Evolutionary conservation across 2,113 vertebrate genomes (phyloP).

Genomic region (Tonatia bakeri): DNA sequence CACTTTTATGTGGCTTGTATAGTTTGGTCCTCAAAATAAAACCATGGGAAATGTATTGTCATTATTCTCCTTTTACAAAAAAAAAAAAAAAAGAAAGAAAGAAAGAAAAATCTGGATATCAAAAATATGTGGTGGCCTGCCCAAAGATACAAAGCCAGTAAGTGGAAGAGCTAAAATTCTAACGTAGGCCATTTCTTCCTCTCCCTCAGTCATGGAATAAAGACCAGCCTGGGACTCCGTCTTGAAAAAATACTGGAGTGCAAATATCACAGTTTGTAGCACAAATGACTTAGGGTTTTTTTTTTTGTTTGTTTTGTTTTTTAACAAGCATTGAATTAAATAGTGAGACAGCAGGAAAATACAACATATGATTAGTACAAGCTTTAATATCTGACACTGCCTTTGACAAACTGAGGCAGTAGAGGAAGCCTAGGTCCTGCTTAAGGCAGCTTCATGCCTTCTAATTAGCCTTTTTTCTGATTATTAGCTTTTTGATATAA

Average conservation of each 20-base stretch:
- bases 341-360: not conserved
- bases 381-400: not conserved
- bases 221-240: not conserved
- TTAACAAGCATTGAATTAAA: not conserved
- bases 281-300: not conserved
- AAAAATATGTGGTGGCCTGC: not conserved
- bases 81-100: not conserved
- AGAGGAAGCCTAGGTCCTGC: not conserved
- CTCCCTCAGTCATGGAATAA: not conserved
- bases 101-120: not conserved
- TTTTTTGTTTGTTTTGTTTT: not conserved
- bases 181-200: not conserved
- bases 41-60: not conserved
- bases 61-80: not conserved
- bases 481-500: not conserved
- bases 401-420: not conserved
- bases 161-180: not conserved
- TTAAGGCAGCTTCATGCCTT: not conserved
- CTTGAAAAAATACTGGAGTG: not conserved
- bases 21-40: conserved; percentile 41
- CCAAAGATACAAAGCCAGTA: not conserved
- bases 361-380: not conserved
- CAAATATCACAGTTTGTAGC: not conserved
- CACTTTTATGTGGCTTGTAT: not conserved
- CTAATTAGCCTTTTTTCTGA: not conserved